Evolutionary conservation across 2,113 vertebrate genomes (phyloP).

Genomic region (Bucco capensis): DNA sequence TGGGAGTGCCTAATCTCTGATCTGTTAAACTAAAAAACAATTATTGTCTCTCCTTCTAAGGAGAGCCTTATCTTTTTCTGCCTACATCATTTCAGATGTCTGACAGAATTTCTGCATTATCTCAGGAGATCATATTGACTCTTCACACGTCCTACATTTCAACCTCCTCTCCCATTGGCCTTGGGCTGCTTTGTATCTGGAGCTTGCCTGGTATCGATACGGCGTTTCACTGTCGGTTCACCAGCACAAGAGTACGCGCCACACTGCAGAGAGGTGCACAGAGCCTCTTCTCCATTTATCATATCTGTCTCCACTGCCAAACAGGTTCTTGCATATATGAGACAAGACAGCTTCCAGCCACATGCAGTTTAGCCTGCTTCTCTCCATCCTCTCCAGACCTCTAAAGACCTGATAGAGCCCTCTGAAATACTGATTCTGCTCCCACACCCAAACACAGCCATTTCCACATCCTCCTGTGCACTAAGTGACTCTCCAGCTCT

Average conservation of each 20-base stretch:
- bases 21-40: constrained; percentile 71
- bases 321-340: background rate
- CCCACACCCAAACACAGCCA: background rate
- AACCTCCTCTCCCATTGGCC: background rate
- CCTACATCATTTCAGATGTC: constrained; percentile 57
- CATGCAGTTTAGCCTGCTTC: background rate
- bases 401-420: background rate
- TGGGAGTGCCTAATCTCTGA: constrained; percentile 48
- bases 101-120: constrained; percentile 61
- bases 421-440: background rate
- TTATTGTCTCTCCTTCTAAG: constrained; percentile 66
- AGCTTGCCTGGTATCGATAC: constrained; percentile 3
- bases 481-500: background rate
- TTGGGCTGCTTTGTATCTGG: background rate
- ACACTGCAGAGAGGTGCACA: background rate
- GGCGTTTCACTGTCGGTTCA: background rate
- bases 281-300: background rate
- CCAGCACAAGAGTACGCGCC: background rate
- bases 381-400: background rate
- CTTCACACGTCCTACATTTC: background rate
- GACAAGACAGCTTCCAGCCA: background rate
- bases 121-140: constrained; percentile 49
- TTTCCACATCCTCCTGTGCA: background rate
- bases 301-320: background rate
- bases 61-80: constrained; percentile 54